phyloP scores from a whole-genome alignment of 2,113 vertebrate genomes.

The Bambusicola thoracicus region DNA sequence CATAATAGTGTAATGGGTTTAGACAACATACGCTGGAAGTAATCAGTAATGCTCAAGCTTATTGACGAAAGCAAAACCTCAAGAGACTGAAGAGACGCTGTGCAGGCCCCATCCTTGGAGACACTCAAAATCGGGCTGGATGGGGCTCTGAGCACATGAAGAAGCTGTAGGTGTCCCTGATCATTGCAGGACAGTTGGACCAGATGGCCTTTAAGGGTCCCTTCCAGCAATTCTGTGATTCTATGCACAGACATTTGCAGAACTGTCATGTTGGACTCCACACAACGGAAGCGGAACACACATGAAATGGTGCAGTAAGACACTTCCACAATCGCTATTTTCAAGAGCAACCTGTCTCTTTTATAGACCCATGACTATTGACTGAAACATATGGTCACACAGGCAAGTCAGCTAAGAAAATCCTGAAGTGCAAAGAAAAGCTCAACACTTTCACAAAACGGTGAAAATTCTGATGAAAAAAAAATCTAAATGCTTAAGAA shows the following conservation, averaged over 20 bases:
- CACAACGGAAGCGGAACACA: background rate
- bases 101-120: too few species aligned
- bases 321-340: background rate
- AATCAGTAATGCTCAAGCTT: background rate
- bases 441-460: background rate
- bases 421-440: background rate
- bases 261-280: rapidly evolving
- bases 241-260: background rate
- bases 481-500: background rate
- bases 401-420: background rate
- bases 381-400: background rate
- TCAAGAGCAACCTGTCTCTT: background rate
- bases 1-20: background rate
- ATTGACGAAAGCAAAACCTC: background rate
- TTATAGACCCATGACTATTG: background rate
- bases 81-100: too few species aligned
- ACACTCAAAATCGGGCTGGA: too few species aligned
- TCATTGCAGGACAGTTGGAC: too few species aligned
- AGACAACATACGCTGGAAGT: rapidly evolving
- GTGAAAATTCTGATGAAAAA: background rate
- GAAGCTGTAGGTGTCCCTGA: too few species aligned
- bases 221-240: too few species aligned
- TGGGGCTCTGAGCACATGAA: too few species aligned
- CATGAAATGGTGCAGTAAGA: background rate
- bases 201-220: too few species aligned